Conservation (phyloP, 2,113 vertebrate species). For the Andinoacara biseriatus region DNA sequence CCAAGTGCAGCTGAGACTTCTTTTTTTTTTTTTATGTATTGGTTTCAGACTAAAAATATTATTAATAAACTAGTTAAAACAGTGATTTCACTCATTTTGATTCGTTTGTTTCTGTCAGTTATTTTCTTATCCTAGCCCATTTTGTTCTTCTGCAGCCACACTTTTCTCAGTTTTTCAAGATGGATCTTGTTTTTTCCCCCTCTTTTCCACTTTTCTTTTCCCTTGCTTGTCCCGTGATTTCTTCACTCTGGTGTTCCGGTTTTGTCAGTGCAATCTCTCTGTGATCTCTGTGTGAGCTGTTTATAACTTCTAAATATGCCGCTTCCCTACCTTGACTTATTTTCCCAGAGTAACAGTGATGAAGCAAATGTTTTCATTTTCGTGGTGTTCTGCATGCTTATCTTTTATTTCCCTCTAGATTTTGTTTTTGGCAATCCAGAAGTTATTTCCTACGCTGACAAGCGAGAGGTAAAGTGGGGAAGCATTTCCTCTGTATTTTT, state of each 20-base stretch:
- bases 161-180: conserved; percentile 15
- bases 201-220: conserved; percentile 15
- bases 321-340: conserved; percentile 53
- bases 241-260: conserved; percentile 34
- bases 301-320: conserved; percentile 70
- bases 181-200: conserved; percentile 25
- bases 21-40: no score
- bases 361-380: conserved; percentile 61
- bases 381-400: conserved; percentile 51
- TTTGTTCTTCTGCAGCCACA: conserved; percentile 17
- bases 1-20: background rate
- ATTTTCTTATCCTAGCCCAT: conserved; percentile 28
- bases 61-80: background rate
- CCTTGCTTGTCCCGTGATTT: conserved; percentile 46
- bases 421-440: conserved; percentile 61
- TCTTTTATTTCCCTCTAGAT: conserved; percentile 70
- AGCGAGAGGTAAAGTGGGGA: conserved; percentile 34
- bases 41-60: background rate
- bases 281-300: conserved; percentile 65
- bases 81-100: background rate
- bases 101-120: conserved; percentile 7
- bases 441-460: conserved; percentile 38
- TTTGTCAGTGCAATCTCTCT: conserved; percentile 63
- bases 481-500: conserved; percentile 29
- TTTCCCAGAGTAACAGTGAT: conserved; percentile 56